A percentile compares a stretch with the other conserved stretches of the same genome.
Conservation (phyloP, 2,888 invertebrate species). For the Invenusta paracnida region DNA sequence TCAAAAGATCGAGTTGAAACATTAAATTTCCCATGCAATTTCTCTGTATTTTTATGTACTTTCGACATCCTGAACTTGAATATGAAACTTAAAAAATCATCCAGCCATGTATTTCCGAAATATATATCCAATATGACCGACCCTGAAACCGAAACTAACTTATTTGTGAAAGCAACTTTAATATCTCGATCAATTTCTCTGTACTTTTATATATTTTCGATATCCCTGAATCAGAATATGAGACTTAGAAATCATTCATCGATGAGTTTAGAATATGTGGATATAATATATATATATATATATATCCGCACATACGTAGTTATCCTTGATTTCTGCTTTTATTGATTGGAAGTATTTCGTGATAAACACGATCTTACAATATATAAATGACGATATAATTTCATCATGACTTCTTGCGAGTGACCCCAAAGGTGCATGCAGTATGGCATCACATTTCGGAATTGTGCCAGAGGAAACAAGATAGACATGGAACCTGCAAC, state of each 20-base stretch:
- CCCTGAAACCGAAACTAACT: conserved; percentile 9
- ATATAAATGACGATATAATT: too few relatives aligned
- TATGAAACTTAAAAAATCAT: background rate
- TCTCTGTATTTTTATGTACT: background rate
- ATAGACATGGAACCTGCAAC: too few relatives aligned
- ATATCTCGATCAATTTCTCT: background rate
- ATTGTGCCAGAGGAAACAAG: too few relatives aligned
- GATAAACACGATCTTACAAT: too few relatives aligned
- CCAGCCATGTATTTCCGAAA: background rate
- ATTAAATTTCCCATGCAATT: conserved; percentile 16
- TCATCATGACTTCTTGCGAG: too few relatives aligned
- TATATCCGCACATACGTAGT: too few relatives aligned
- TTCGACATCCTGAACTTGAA: conserved; percentile 4
- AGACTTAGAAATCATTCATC: background rate
- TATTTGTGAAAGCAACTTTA: conserved; percentile 23
- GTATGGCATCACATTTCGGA: too few relatives aligned
- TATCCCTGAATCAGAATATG: background rate
- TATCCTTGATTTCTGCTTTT: too few relatives aligned
- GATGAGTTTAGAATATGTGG: background rate
- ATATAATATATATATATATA: too few relatives aligned
- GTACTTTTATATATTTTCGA: background rate
- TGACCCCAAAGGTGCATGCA: too few relatives aligned
- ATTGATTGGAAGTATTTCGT: too few relatives aligned
- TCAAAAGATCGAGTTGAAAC: conserved; percentile 20
- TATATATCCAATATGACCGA: background rate